Evolutionary conservation across 2,113 vertebrate species (phyloP), one percentile per base, ranked within the genome.

Genomic region (Coturnix japonica): DNA sequence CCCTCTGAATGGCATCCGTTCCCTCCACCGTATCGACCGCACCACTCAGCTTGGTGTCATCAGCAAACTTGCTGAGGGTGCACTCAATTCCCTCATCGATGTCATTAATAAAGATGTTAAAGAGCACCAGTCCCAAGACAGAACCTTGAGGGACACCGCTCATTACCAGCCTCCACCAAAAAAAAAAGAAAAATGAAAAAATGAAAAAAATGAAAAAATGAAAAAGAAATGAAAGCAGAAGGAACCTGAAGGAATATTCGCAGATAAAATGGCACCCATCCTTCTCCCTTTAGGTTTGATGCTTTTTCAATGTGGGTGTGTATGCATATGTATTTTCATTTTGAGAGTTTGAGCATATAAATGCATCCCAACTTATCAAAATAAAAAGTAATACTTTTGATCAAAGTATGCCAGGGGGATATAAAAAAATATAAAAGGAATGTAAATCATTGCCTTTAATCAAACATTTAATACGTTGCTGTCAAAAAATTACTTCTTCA

Each of bases 361-460:
- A 94, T 73, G 23, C 9, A 23, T 83, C 83, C 46, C 4, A 66
- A 22, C 30, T 75, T 82, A 87, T 60, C 60, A 90, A 72, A 47
- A 72, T 77, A 65, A 83, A 95, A 94, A 81, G 41, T 70, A 94
- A 65, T 5, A 28, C 69, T 86, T 89, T 94, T 95, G 51, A 93
- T 94, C 80, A 91, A 85, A 87, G 59, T 66, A 53, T 92, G 7
- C 17, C 87, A 85, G 28, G 11, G 26, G 19, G 81, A n/a, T n/a
- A n/a, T n/a, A n/a, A n/a, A n/a, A 37, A 92, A 69, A 76, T 79
- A 84, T 22, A 53, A 81, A 89, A 94, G 31, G 53, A 79, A 89
- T 78, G 70, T 61, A 86, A 92, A 93, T 91, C 39, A 33, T 39
- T 44, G 22, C 54, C 23, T 85, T 93, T 93, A 90, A 92, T 93